These are phyloP conservation scores for Centropristis striata DNA, from an alignment of 2,113 vertebrate genomes.

Conservation along the genomic window DNA sequence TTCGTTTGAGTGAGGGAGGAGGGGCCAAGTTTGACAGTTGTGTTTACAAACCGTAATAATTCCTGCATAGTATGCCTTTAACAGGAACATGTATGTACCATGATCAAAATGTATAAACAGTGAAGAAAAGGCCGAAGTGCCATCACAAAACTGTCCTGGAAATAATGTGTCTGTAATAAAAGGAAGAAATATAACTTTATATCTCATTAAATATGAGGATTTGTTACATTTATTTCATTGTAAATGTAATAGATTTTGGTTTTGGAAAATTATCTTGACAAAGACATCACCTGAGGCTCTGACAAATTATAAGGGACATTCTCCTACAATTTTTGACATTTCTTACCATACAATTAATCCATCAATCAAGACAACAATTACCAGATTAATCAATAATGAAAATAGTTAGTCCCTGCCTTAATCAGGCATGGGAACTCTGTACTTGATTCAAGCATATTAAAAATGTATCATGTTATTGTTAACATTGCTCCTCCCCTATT, in stretches of 20 bases:
- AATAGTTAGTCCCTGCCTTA: too few relatives aligned
- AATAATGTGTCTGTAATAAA: neutral
- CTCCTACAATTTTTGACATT: neutral
- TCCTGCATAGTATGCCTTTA: neutral
- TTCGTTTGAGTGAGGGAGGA: too few relatives aligned
- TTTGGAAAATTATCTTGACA: neutral
- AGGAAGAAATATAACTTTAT: too few relatives aligned
- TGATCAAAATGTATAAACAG: neutral
- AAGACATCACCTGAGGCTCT: neutral
- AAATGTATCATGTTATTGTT: neutral
- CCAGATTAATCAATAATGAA: too few relatives aligned
- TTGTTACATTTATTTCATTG: neutral
- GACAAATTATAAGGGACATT: neutral
- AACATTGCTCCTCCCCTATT: too few relatives aligned
- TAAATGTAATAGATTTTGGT: neutral
- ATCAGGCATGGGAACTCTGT: neutral
- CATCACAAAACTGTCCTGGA: neutral
- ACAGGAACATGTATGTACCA: neutral
- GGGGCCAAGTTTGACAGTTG: too few relatives aligned
- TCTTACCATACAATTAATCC: neutral
- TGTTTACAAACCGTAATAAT: too few relatives aligned
- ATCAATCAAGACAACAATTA: slow-evolving; percentile 7
- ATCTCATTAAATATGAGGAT: neutral
- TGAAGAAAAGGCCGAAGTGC: neutral
- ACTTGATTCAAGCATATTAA: neutral